These are phyloP conservation scores for Amphibalanus amphitrite DNA, from an alignment of 1,140 invertebrate genomes.

Conservation along the genomic window DNA sequence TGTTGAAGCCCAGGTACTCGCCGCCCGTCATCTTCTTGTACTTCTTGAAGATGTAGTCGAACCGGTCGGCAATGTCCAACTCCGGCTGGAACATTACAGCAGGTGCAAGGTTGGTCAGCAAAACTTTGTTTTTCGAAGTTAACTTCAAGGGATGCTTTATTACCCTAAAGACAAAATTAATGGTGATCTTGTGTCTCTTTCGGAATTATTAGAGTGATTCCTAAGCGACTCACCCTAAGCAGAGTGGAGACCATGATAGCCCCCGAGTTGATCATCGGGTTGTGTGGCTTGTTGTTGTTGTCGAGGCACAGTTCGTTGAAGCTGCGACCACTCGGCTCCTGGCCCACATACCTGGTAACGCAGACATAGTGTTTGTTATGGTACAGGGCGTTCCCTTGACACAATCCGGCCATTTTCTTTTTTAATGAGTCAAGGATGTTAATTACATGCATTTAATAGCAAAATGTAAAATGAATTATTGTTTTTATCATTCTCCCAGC, in stretches of 20 bases:
- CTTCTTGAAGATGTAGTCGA: constrained; percentile 60
- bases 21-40: constrained; percentile 69
- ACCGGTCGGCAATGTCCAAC: constrained; percentile 72
- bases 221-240: constrained; percentile 48
- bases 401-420: too few species aligned
- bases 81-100: too few species aligned
- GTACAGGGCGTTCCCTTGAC: too few species aligned
- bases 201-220: too few species aligned
- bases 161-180: not conserved
- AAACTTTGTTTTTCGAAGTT: too few species aligned
- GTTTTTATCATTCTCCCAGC: not conserved
- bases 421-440: not conserved
- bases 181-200: not conserved
- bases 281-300: constrained; percentile 89
- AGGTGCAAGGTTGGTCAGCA: too few species aligned
- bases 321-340: constrained; percentile 84
- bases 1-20: constrained; percentile 88
- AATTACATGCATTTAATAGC: not conserved
- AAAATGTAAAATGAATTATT: not conserved
- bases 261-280: constrained; percentile 98
- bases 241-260: constrained; percentile 83
- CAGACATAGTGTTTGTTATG: too few species aligned
- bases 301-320: constrained; percentile 93
- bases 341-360: constrained; percentile 65
- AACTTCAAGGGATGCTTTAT: not conserved